Percentiles rank a stretch among this genome's conserved stretches.
These are phyloP conservation scores for Metridium senile DNA, from an alignment of 92 coral and sea anemone genomes.

Conservation along the genomic window DNA sequence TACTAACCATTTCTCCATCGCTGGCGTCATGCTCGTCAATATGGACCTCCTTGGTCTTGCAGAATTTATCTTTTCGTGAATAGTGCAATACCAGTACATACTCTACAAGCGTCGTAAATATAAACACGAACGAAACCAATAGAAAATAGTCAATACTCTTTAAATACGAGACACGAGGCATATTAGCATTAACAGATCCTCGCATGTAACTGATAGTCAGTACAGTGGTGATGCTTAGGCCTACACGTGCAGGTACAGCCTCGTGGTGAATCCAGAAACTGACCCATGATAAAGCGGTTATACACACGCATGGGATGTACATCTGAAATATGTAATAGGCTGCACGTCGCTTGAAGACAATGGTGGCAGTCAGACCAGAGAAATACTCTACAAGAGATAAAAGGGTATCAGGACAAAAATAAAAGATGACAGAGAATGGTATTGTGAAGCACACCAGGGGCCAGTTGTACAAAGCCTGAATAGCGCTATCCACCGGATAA, in stretches of 20 bases:
- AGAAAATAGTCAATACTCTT: slow-evolving; percentile 93
- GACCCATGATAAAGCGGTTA: slow-evolving; percentile 91
- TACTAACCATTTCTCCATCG: slow-evolving; percentile 30
- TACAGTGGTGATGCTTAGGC: slow-evolving; percentile 95
- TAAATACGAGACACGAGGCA: slow-evolving; percentile 93
- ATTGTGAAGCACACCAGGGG: background rate
- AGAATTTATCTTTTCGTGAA: slow-evolving; percentile 53
- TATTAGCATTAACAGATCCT: slow-evolving; percentile 80
- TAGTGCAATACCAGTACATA: slow-evolving; percentile 82
- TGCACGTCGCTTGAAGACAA: slow-evolving; percentile 86
- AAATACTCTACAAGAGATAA: slow-evolving; percentile 61
- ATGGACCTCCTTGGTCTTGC: background rate
- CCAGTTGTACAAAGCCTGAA: no score
- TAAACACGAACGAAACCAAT: slow-evolving; percentile 87
- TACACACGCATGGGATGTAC: slow-evolving; percentile 86
- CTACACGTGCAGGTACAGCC: slow-evolving; percentile 95
- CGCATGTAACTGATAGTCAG: slow-evolving; percentile 94
- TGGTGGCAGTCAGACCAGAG: slow-evolving; percentile 92
- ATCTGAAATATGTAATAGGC: slow-evolving; percentile 91
- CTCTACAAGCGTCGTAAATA: slow-evolving; percentile 83
- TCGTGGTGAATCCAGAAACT: slow-evolving; percentile 97
- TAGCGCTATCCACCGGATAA: no score
- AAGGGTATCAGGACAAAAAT: no score
- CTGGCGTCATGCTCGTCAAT: background rate
- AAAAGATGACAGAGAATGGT: no score